Evolutionary conservation across 2,797 vertebrate species (phyloP).

Genomic region (Loris lydekkerianus): DNA sequence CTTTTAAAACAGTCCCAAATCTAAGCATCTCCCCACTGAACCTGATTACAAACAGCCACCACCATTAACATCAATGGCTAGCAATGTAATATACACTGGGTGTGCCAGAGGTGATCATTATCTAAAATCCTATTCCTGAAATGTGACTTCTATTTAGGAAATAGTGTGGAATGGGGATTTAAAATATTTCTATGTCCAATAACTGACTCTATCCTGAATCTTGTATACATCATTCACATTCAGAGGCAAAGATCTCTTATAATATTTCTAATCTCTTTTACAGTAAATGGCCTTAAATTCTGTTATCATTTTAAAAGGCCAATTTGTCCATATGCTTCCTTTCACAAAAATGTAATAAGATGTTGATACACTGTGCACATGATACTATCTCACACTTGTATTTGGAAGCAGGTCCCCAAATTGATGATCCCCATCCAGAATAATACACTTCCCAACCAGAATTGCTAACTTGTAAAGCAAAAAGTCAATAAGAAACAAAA

Average conservation of each 20-base stretch:
- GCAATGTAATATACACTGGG: not conserved
- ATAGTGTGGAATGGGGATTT: not conserved
- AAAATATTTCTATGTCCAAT: not conserved
- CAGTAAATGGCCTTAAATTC: not conserved
- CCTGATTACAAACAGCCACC: slow-evolving; percentile 7
- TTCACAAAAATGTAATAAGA: not conserved
- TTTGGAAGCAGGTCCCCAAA: not conserved
- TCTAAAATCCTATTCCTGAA: slow-evolving; percentile 7
- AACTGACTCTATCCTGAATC: not conserved
- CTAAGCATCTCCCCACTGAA: not conserved
- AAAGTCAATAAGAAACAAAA: slow-evolving; percentile 56
- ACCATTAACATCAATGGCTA: not conserved
- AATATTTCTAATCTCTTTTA: not conserved
- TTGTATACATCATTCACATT: not conserved
- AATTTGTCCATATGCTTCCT: not conserved
- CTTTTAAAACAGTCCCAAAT: slow-evolving; percentile 66
- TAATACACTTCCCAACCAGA: slow-evolving; percentile 18
- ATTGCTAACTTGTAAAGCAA: slow-evolving; percentile 16
- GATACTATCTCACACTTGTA: not conserved
- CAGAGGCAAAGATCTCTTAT: not conserved
- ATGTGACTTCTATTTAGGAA: not conserved
- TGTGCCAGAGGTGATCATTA: not conserved
- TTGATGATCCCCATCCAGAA: not conserved
- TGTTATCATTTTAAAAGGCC: not conserved
- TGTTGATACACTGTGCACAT: not conserved